A percentile compares a stretch with the other conserved stretches of the same genome.
Evolutionary conservation across 2,888 invertebrate genomes (phyloP).

Genomic region (Sericinus montela): DNA sequence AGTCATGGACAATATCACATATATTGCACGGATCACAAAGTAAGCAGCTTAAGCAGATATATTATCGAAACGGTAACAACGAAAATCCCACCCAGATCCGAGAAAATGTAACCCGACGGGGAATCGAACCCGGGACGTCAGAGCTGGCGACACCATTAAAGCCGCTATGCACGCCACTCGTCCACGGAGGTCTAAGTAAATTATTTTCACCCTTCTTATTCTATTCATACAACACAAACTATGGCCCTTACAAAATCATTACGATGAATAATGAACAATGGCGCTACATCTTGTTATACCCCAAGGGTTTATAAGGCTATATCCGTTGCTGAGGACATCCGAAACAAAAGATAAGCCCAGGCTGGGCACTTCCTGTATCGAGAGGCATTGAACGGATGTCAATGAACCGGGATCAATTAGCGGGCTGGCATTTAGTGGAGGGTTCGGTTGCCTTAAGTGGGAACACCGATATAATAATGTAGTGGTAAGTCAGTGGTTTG

Average conservation of each 20-base stretch:
- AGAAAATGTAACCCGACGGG: too few relatives aligned
- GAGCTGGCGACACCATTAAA: too few relatives aligned
- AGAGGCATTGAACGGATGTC: slow-evolving; percentile 8
- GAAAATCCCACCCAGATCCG: too few relatives aligned
- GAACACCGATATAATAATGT: neutral
- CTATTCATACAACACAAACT: neutral
- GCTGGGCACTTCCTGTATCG: slow-evolving; percentile 10
- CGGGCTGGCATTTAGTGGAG: slow-evolving; percentile 2
- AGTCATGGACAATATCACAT: too few relatives aligned
- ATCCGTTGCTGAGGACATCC: slow-evolving; percentile 1
- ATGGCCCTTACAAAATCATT: neutral
- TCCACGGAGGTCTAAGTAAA: too few relatives aligned
- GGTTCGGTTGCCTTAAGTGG: slow-evolving; percentile 3
- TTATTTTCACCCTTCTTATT: too few relatives aligned
- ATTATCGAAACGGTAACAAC: too few relatives aligned
- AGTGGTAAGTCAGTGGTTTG: neutral
- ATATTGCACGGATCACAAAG: too few relatives aligned
- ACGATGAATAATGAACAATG: neutral
- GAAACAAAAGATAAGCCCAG: slow-evolving; percentile 8
- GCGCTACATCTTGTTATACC: slow-evolving; percentile 3
- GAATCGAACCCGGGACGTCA: too few relatives aligned
- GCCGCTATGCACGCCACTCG: too few relatives aligned
- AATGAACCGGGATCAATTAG: slow-evolving; percentile 10
- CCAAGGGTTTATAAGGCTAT: slow-evolving; percentile 1
- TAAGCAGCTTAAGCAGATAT: too few relatives aligned